phyloP scores from a whole-genome alignment of 37 sponge, comb jelly and placozoan genomes.

The Cladorhizidae sp. region DNA sequence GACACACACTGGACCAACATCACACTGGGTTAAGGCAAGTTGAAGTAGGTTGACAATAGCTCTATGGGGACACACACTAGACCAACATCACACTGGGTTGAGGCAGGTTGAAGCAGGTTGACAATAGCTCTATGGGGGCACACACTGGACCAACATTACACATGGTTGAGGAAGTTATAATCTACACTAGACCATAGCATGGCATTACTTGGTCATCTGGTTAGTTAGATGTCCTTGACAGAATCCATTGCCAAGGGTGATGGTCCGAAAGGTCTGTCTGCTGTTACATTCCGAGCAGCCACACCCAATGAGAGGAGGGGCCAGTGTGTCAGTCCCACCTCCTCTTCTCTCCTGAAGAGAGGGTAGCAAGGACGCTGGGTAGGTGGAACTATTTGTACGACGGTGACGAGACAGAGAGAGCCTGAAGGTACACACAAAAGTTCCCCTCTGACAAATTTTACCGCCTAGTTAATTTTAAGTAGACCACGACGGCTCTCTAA shows the following conservation, averaged over 20 bases:
- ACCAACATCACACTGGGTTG: too few species aligned
- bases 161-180: too few species aligned
- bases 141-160: too few species aligned
- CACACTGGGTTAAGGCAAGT: too few species aligned
- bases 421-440: not conserved
- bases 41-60: too few species aligned
- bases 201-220: constrained; percentile 44
- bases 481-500: too few species aligned
- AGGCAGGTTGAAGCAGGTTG: too few species aligned
- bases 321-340: constrained; percentile 48
- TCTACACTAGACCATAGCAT: not conserved
- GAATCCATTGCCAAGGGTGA: constrained; percentile 30
- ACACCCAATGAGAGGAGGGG: constrained; percentile 83
- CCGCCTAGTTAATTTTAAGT: too few species aligned
- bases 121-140: too few species aligned
- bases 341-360: not conserved
- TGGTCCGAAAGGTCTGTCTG: constrained; percentile 79
- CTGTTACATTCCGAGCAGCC: constrained; percentile 79
- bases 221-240: not conserved
- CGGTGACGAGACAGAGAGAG: not conserved
- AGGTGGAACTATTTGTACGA: constrained; percentile 39
- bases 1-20: too few species aligned
- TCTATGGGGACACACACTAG: too few species aligned
- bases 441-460: not conserved
- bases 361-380: constrained; percentile 11